phyloP scores from a whole-genome alignment of 2,888 invertebrate genomes.

The Sussaba pulchella region DNA sequence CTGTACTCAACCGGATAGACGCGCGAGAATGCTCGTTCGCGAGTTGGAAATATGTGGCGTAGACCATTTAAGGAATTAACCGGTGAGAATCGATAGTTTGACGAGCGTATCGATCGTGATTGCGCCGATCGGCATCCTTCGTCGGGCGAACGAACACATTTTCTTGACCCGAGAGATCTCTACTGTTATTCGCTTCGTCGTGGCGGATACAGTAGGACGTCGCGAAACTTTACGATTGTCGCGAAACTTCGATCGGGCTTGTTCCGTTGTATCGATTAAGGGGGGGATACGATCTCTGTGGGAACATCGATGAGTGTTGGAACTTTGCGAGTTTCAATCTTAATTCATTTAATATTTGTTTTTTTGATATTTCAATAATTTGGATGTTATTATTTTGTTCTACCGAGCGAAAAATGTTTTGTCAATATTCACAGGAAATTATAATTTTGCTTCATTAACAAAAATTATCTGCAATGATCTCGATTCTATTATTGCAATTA shows the following conservation, averaged over 20 bases:
- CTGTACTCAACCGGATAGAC: constrained; percentile 48
- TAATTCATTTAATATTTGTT: no score
- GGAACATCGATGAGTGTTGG: no score
- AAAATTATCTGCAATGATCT: no score
- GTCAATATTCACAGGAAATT: no score
- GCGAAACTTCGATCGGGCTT: background rate
- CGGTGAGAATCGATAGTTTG: constrained; percentile 58
- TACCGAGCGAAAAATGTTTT: no score
- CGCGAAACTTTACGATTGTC: background rate
- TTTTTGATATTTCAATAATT: no score
- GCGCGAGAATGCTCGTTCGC: constrained; percentile 7
- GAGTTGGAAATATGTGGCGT: constrained; percentile 1
- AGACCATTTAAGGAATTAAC: constrained; percentile 61
- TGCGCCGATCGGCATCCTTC: constrained; percentile 2
- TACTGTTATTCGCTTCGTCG: constrained; percentile 3
- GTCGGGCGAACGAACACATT: constrained; percentile 2
- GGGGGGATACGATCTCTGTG: no score
- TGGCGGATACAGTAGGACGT: background rate
- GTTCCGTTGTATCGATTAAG: no score
- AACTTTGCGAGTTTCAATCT: no score
- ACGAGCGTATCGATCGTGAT: constrained; percentile 53
- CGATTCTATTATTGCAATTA: no score
- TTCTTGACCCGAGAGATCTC: constrained; percentile 2
- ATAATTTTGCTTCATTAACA: no score
- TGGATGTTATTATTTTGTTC: no score